Evolutionary conservation across 2,888 invertebrate genomes (phyloP).

Genomic region (Agonopterix arenella): DNA sequence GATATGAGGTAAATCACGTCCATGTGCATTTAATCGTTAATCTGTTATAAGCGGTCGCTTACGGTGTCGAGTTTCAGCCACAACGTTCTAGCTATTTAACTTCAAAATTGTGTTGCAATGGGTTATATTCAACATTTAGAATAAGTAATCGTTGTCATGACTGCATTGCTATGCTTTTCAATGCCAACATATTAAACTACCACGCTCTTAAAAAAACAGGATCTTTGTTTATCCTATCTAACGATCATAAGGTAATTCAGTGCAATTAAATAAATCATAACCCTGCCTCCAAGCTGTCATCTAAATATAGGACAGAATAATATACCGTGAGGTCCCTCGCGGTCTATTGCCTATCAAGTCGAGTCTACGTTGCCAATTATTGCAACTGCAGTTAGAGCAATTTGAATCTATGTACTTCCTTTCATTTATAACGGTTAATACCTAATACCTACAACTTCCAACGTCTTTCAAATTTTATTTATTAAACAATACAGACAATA

Average conservation of each 20-base stretch:
- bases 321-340: constrained; percentile 40
- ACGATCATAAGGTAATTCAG: constrained; percentile 5
- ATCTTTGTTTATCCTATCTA: neutral
- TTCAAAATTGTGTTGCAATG: too few species aligned
- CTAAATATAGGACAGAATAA: constrained; percentile 49
- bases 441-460: neutral
- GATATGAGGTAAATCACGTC: constrained; percentile 23
- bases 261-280: constrained; percentile 42
- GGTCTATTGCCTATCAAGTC: constrained; percentile 38
- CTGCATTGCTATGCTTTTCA: too few species aligned
- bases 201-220: too few species aligned
- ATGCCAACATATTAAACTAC: too few species aligned
- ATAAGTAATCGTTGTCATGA: too few species aligned
- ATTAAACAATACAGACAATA: neutral
- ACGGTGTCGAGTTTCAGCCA: constrained; percentile 37
- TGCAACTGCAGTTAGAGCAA: constrained; percentile 49
- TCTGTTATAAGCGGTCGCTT: constrained; percentile 27
- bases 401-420: constrained; percentile 53
- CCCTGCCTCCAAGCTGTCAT: constrained; percentile 34
- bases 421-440: constrained; percentile 16
- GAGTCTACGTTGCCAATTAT: constrained; percentile 50
- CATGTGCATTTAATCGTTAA: constrained; percentile 26
- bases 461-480: neutral
- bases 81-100: constrained; percentile 11
- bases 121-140: too few species aligned